phyloP scores from a whole-genome alignment of 1,140 invertebrate species.

The Scaptomyza hsui region DNA sequence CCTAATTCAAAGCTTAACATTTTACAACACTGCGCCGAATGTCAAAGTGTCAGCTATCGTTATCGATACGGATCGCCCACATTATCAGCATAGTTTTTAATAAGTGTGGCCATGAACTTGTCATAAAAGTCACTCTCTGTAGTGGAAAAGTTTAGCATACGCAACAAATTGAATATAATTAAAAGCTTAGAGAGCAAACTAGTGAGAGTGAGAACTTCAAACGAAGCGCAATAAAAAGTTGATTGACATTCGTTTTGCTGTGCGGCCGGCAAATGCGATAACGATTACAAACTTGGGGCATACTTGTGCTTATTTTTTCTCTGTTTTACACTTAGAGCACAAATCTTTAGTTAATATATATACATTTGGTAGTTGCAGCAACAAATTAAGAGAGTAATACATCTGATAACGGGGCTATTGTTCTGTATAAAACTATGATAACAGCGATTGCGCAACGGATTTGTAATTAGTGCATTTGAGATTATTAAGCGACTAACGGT shows the following conservation, averaged over 20 bases:
- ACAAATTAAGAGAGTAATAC: conserved; percentile 20
- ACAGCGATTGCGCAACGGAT: conserved; percentile 66
- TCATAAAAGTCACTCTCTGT: conserved; percentile 5
- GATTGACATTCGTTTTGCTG: conserved; percentile 37
- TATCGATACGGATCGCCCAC: conserved; percentile 46
- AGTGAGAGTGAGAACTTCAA: conserved; percentile 6
- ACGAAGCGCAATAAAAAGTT: conserved; percentile 22
- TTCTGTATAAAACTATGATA: conserved; percentile 48
- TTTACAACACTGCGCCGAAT: conserved; percentile 21
- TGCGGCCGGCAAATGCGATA: conserved; percentile 53
- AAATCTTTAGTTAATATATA: conserved; percentile 33
- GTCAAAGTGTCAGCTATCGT: conserved; percentile 35
- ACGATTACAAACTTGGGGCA: conserved; percentile 52
- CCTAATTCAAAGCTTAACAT: conserved; percentile 30
- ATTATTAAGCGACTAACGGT: conserved; percentile 36
- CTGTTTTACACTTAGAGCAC: conserved; percentile 20
- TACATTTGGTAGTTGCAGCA: not conserved
- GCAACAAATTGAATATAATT: conserved; percentile 27
- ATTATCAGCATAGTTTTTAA: conserved; percentile 11
- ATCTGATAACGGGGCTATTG: conserved; percentile 36
- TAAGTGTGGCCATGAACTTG: conserved; percentile 60
- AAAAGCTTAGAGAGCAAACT: conserved; percentile 1
- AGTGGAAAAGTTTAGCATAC: conserved; percentile 50
- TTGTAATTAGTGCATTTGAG: conserved; percentile 31
- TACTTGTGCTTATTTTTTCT: conserved; percentile 17